phyloP scores from a whole-genome alignment of 2,888 invertebrate genomes.

The Amphimallon solstitiale region DNA sequence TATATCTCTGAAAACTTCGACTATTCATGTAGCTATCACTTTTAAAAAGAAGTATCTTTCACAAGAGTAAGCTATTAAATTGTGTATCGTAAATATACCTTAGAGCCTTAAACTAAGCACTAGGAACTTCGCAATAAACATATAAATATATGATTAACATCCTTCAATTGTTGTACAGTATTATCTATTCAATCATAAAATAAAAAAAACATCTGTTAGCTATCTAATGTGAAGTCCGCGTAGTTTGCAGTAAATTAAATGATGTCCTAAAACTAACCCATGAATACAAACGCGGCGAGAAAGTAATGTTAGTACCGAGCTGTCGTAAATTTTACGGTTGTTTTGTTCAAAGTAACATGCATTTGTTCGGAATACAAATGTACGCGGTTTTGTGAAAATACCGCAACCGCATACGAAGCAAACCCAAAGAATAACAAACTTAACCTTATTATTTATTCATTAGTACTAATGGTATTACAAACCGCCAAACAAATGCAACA shows the following conservation, averaged over 20 bases:
- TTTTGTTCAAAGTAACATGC: slow-evolving; percentile 27
- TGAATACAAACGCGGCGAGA: slow-evolving; percentile 14
- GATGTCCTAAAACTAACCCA: slow-evolving; percentile 30
- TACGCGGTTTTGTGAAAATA: slow-evolving; percentile 24
- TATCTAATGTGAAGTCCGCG: slow-evolving; percentile 17
- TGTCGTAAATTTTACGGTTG: slow-evolving; percentile 20
- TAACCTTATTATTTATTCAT: slow-evolving; percentile 27
- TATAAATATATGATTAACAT: too few relatives aligned
- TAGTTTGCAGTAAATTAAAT: slow-evolving; percentile 25
- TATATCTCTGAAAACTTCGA: too few relatives aligned
- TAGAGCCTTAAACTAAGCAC: too few relatives aligned
- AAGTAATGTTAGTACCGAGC: slow-evolving; percentile 3
- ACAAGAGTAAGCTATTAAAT: too few relatives aligned
- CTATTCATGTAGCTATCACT: too few relatives aligned
- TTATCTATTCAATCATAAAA: slow-evolving; percentile 24
- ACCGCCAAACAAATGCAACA: slow-evolving; percentile 1
- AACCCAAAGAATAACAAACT: slow-evolving; percentile 28
- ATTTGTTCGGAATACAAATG: slow-evolving; percentile 28
- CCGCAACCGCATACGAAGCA: slow-evolving; percentile 12
- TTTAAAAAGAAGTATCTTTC: too few relatives aligned
- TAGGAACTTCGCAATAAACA: too few relatives aligned
- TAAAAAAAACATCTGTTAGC: not conserved
- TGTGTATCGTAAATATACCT: too few relatives aligned
- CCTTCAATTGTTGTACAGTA: not conserved
- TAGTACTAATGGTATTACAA: slow-evolving; percentile 29